A percentile compares a stretch with the other conserved stretches of the same genome.
Conservation (phyloP, 2,797 vertebrate genomes). For the Micrastur ruficollis region DNA sequence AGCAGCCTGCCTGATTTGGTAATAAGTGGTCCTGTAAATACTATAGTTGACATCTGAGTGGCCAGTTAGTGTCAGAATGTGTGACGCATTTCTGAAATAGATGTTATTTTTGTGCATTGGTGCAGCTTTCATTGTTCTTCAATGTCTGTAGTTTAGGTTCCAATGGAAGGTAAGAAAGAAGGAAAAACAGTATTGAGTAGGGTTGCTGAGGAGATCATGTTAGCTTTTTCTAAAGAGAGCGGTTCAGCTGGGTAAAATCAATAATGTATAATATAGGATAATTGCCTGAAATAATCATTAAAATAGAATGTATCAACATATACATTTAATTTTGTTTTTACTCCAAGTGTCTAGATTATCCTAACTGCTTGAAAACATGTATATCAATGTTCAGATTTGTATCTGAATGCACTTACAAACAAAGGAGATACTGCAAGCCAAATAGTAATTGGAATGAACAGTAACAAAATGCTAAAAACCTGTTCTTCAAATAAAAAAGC, state of each 20-base stretch:
- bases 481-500: rapidly evolving
- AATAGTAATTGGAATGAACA: not conserved
- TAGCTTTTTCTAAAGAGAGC: not conserved
- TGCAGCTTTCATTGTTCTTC: not conserved
- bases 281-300: not conserved
- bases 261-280: not conserved
- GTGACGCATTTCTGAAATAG: not conserved
- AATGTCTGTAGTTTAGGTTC: not conserved
- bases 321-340: not conserved
- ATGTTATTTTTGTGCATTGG: not conserved
- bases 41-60: not conserved
- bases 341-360: not conserved
- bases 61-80: not conserved
- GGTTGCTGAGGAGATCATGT: not conserved
- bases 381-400: not conserved
- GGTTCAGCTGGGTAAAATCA: not conserved
- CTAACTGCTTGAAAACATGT: not conserved
- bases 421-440: not conserved
- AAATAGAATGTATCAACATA: not conserved
- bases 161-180: not conserved
- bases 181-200: not conserved
- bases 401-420: not conserved
- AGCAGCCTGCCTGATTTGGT: not conserved
- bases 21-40: not conserved
- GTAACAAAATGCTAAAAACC: not conserved